Percentiles rank a stretch among this genome's conserved stretches.
phyloP scores from a whole-genome alignment of 2,888 invertebrate species.

The Strigamia maritima region DNA sequence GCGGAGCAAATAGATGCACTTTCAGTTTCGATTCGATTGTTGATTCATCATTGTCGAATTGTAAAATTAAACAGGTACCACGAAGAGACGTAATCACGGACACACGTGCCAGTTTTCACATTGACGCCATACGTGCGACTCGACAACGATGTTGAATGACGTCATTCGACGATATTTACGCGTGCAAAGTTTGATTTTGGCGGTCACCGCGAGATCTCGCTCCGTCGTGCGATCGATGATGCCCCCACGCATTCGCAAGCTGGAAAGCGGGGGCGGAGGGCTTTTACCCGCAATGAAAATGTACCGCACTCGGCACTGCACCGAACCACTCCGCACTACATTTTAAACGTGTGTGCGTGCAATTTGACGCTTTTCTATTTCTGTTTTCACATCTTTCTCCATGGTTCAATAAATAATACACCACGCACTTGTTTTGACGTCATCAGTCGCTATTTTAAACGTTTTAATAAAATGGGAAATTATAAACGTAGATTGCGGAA shows the following conservation, averaged over 20 bases:
- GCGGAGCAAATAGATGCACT: too few relatives aligned
- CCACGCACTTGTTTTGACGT: background rate
- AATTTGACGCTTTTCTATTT: background rate
- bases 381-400: background rate
- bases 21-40: too few relatives aligned
- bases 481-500: too few relatives aligned
- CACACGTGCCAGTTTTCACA: background rate
- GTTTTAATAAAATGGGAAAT: too few relatives aligned
- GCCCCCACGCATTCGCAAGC: background rate
- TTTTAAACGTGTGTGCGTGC: background rate
- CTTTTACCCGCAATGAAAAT: background rate
- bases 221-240: background rate
- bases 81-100: background rate
- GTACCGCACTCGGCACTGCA: too few relatives aligned
- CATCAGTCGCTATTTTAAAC: background rate
- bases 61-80: too few relatives aligned
- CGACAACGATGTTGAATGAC: background rate
- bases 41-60: too few relatives aligned
- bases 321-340: background rate
- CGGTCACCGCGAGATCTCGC: background rate
- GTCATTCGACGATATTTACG: background rate
- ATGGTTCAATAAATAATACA: background rate
- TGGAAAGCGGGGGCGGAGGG: conserved; percentile 7
- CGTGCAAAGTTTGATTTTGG: background rate
- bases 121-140: background rate